Conservation (phyloP, 2,888 invertebrate genomes). For the Rhodophaea formosa region DNA sequence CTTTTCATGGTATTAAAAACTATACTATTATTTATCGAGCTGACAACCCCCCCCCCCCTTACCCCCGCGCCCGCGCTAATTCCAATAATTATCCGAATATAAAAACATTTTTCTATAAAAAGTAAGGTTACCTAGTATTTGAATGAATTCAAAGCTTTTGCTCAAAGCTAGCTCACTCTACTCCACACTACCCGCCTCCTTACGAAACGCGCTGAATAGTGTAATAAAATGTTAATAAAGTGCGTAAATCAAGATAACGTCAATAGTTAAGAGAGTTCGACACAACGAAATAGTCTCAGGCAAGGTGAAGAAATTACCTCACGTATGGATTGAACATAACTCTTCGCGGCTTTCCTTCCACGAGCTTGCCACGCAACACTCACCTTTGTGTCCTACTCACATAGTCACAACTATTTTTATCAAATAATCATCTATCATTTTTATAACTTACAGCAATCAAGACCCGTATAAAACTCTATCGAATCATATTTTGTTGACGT, state of each 20-base stretch:
- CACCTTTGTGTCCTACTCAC: conserved; percentile 29
- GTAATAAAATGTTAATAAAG: conserved; percentile 77
- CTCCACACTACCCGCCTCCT: conserved; percentile 37
- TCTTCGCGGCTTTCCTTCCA: conserved; percentile 43
- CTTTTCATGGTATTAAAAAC: no score
- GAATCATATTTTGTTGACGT: conserved; percentile 5
- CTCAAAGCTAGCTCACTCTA: conserved; percentile 25
- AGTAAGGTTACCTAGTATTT: no score
- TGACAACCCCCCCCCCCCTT: no score
- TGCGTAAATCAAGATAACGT: conserved; percentile 77
- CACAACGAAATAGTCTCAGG: conserved; percentile 63
- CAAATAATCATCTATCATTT: conserved; percentile 14
- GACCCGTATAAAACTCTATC: background rate
- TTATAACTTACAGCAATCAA: conserved; percentile 9
- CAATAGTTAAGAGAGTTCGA: conserved; percentile 68
- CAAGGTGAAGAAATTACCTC: conserved; percentile 63
- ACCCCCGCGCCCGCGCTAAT: no score
- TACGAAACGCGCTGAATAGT: conserved; percentile 57
- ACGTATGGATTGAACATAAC: conserved; percentile 56
- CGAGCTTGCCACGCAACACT: conserved; percentile 30
- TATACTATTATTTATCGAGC: no score
- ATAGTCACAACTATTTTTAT: conserved; percentile 1
- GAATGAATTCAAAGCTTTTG: conserved; percentile 19
- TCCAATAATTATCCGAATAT: no score
- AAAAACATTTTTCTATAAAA: no score